Conservation (phyloP, 2,888 invertebrate genomes). For the Aspidiotus destructor region DNA sequence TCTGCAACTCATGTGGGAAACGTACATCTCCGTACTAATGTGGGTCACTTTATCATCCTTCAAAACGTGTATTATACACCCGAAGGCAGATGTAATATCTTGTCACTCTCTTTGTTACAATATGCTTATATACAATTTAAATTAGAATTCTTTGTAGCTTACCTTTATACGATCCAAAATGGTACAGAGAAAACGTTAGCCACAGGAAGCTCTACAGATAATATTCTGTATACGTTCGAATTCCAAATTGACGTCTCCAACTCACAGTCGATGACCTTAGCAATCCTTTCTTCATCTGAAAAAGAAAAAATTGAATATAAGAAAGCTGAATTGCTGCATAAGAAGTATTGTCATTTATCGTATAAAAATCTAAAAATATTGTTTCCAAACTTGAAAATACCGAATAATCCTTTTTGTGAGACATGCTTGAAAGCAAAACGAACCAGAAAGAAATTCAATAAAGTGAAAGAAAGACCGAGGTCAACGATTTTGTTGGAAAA, state of each 20-base stretch:
- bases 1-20: too few relatives aligned
- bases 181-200: background rate
- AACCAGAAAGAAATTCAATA: background rate
- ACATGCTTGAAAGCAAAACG: background rate
- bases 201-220: background rate
- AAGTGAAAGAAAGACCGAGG: background rate
- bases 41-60: too few relatives aligned
- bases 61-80: too few relatives aligned
- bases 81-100: too few relatives aligned
- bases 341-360: background rate
- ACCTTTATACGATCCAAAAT: background rate
- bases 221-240: too few relatives aligned
- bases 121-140: background rate
- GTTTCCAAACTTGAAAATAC: background rate
- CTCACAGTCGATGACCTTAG: too few relatives aligned
- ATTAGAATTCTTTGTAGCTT: background rate
- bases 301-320: background rate
- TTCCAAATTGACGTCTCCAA: too few relatives aligned
- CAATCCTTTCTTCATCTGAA: too few relatives aligned
- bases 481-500: background rate
- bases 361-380: background rate
- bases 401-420: background rate
- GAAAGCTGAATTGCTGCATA: background rate
- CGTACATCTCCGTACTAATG: too few relatives aligned
- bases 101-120: too few relatives aligned